Evolutionary conservation across 1,140 invertebrate genomes (phyloP).

Genomic region (Euschistus heros): DNA sequence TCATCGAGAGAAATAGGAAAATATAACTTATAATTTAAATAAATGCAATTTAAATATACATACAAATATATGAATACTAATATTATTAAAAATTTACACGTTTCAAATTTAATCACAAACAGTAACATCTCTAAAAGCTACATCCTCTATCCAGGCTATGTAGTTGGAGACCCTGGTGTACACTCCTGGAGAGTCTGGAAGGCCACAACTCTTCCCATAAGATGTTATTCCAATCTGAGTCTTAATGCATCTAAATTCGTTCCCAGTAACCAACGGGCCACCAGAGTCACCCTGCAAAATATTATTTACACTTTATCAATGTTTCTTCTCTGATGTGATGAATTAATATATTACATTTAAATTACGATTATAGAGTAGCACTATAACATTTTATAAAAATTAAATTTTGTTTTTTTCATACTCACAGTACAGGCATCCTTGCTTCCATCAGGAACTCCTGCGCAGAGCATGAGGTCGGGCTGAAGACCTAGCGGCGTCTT

Average conservation of each 20-base stretch:
- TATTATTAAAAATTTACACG: no score
- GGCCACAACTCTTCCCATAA: slow-evolving; percentile 39
- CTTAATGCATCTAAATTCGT: slow-evolving; percentile 38
- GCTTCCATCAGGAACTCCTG: slow-evolving; percentile 50
- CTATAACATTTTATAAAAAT: no score
- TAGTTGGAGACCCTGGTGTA: slow-evolving; percentile 46
- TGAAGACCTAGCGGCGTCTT: slow-evolving; percentile 15
- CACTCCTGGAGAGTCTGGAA: slow-evolving; percentile 38
- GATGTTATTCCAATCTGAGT: slow-evolving; percentile 43
- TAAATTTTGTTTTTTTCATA: neutral
- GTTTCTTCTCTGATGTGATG: no score
- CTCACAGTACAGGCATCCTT: slow-evolving; percentile 46
- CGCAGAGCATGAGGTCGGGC: slow-evolving; percentile 52
- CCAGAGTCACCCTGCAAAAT: slow-evolving; percentile 41
- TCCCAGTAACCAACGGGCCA: slow-evolving; percentile 36
- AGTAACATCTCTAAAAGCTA: slow-evolving; percentile 32
- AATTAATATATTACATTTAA: no score
- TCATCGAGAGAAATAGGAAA: no score
- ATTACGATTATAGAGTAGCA: no score
- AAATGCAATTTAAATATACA: no score
- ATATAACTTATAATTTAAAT: no score
- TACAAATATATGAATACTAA: no score
- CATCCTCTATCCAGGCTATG: slow-evolving; percentile 43
- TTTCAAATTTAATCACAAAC: no score
- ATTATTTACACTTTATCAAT: no score